These are phyloP conservation scores for Agrotis segetum DNA, from an alignment of 2,888 invertebrate genomes.

Conservation along the genomic window DNA sequence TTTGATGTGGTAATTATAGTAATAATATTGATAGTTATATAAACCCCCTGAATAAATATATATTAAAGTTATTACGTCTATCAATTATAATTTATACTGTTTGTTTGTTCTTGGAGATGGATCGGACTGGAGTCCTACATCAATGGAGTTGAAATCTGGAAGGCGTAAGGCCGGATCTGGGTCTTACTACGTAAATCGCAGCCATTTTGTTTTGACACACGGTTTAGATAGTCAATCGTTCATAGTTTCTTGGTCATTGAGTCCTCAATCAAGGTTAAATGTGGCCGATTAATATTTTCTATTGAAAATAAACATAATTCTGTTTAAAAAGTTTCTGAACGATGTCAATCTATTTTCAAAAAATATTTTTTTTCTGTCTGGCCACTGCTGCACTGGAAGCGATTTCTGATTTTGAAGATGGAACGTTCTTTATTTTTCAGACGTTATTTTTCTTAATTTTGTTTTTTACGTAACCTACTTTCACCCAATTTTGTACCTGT, in stretches of 20 bases:
- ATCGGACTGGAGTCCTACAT: conserved; percentile 59
- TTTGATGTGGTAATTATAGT: conserved; percentile 80
- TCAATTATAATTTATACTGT: conserved; percentile 78
- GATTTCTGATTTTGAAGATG: too few species aligned
- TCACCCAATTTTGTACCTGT: too few species aligned
- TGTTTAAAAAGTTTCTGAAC: too few species aligned
- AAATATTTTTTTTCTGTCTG: too few species aligned
- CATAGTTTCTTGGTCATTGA: conserved; percentile 10
- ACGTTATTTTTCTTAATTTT: too few species aligned
- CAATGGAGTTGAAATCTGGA: conserved; percentile 63
- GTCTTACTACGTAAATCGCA: conserved; percentile 34
- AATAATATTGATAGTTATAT: conserved; percentile 82
- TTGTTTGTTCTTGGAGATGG: conserved; percentile 74
- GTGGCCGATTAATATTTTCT: background rate
- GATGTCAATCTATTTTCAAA: too few species aligned
- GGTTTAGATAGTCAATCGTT: conserved; percentile 20
- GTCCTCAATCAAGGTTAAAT: background rate
- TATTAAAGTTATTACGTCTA: conserved; percentile 70
- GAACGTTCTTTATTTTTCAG: too few species aligned
- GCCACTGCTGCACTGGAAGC: too few species aligned
- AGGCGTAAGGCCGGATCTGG: conserved; percentile 38
- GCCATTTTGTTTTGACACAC: conserved; percentile 40
- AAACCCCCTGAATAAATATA: conserved; percentile 76
- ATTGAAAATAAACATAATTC: too few species aligned
- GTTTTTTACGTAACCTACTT: too few species aligned